Evolutionary conservation across 2,888 invertebrate genomes (phyloP).

Genomic region (Agrotis exclamationis): DNA sequence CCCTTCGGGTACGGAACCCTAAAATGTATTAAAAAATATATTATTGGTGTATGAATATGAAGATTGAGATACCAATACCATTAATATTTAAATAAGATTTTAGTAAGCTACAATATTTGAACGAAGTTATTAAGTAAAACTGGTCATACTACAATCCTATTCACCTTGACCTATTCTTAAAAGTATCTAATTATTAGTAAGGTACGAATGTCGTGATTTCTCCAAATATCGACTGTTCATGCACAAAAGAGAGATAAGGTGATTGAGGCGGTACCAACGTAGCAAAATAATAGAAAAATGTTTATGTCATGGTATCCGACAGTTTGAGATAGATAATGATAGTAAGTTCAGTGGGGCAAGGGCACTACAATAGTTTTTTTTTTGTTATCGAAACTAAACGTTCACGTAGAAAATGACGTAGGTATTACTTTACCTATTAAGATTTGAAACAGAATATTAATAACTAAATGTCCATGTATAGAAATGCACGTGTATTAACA

Average conservation of each 20-base stretch:
- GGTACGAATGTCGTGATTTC: conserved; percentile 58
- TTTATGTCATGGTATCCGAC: conserved; percentile 53
- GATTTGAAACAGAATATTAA: conserved; percentile 4
- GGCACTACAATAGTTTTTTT: conserved; percentile 63
- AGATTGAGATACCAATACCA: too few species aligned
- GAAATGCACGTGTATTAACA: conserved; percentile 13
- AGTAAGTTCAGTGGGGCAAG: conserved; percentile 68
- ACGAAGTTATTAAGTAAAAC: too few species aligned
- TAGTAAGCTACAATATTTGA: too few species aligned
- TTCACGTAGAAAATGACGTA: conserved; percentile 15
- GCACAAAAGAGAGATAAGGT: conserved; percentile 35
- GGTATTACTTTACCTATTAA: background rate
- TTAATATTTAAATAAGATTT: too few species aligned
- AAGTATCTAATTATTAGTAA: conserved; percentile 15
- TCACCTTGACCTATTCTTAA: conserved; percentile 53
- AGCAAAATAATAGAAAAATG: conserved; percentile 52
- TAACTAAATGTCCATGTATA: background rate
- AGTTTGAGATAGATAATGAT: conserved; percentile 63
- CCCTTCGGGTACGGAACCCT: too few species aligned
- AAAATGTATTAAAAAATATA: too few species aligned
- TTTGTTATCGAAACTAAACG: conserved; percentile 40
- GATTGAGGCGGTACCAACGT: conserved; percentile 41
- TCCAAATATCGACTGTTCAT: conserved; percentile 47
- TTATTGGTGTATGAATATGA: too few species aligned
- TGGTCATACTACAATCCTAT: too few species aligned